Evolutionary conservation across 2,888 invertebrate genomes (phyloP), one percentile per base, ranked within the genome.

Genomic region (Tipula vernalis): DNA sequence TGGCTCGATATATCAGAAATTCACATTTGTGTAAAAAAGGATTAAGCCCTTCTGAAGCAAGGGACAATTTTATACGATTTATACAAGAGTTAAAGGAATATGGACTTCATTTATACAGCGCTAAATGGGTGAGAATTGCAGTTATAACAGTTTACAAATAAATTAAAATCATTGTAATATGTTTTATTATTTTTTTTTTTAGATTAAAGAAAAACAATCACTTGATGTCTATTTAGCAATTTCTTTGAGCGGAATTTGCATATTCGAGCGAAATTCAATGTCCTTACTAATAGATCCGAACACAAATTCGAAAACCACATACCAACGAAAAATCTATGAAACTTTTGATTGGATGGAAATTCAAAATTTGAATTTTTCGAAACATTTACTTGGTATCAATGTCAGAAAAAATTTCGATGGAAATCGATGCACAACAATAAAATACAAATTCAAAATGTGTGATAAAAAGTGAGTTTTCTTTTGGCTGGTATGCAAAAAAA

Each of bases 101-200:
- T 90, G 96, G 96, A 0, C 94, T 95, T 2, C 96, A 96, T 91
- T 95, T 95, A 89, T 95, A 95, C 89, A 95, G 95, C 57, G 95
- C 95, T 0, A 92, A 94, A 88, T 94, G 94, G 94, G 92, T 93
- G 90, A 91, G 90, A 87, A 39, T 39, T 39, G 5, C 39, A 39
- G 39, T 36, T 28, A 1, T 71, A 28, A 71, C 15, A 5, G 18
- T 85, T 85, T 86, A 44, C 57, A 18, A 71, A 28, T 15, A 57
- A n/a, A 15, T 39, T 6, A 15, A 57, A 71, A 28, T 28, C 3
- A 57, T 57, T 57, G 3, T 6, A 51, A 51, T 8, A 5, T 15
- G 6, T 51, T 51, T 28, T 28, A 28, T 28, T 28, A 0, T 28
- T 28, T 28, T 28, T n/a, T 0, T 42, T 90, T 90, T 44, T 87